These are phyloP conservation scores for Calcarius lapponicus DNA, from an alignment of 2,797 vertebrate genomes.

Conservation along the genomic window DNA sequence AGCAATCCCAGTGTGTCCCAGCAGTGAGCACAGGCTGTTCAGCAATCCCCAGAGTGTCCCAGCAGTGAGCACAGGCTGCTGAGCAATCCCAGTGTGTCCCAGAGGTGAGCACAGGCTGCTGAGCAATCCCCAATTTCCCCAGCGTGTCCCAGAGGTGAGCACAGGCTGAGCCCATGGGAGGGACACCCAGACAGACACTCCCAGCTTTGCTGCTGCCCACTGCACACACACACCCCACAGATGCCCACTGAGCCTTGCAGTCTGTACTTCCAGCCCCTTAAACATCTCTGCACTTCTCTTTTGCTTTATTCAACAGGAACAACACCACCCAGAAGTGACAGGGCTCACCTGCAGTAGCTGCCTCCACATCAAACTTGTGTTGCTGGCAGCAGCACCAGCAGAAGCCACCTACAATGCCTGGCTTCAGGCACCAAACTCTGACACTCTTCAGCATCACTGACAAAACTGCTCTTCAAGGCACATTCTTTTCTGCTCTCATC, in stretches of 20 bases:
- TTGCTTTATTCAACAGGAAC: background rate
- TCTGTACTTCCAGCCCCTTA: background rate
- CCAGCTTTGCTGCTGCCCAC: background rate
- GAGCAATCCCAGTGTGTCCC: fast-evolving
- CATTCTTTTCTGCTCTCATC: background rate
- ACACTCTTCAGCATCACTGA: background rate
- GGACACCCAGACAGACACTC: fast-evolving
- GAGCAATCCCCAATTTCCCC: background rate
- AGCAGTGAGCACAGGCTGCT: background rate
- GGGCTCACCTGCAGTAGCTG: background rate
- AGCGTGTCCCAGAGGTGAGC: fast-evolving
- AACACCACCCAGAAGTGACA: background rate
- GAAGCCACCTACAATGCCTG: fast-evolving
- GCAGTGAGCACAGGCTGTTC: too few species aligned
- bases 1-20: fast-evolving
- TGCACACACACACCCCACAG: fast-evolving
- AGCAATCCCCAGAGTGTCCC: fast-evolving
- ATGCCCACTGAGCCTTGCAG: fast-evolving
- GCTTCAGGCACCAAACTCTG: background rate
- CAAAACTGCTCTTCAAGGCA: background rate
- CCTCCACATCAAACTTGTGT: fast-evolving
- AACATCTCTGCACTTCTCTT: fast-evolving
- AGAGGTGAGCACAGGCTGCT: fast-evolving
- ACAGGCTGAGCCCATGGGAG: too few species aligned
- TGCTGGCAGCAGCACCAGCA: background rate